Base-by-base conservation (phyloP, 2,888 invertebrate genomes). In the Lithosia quadra region DNA sequence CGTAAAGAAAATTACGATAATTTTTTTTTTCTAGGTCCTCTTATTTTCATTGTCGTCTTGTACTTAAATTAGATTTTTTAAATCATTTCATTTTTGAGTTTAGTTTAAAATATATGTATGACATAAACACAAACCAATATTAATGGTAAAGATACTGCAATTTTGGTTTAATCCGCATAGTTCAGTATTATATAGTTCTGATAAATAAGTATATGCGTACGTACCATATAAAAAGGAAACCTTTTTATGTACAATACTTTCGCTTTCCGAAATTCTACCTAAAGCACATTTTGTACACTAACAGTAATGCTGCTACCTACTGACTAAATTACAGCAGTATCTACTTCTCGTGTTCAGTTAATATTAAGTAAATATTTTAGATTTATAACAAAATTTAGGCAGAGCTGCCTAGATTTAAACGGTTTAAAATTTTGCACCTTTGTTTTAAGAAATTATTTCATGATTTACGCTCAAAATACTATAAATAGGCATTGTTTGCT, bases 381-480 rank as follows among this genome's bases (percentile, higher is more conserved):
- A 0, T 7, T 15, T 43, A 43, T 43, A 49, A n/a, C n/a, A 49
- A n/a, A 18, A n/a, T n/a, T 9, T 49, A 49, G n/a, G 49, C 49
- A n/a, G 7, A 0, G 0, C 2, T 9, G n/a, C n/a, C 49, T 49
- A 18, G 43, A 18, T 13, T 5, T 59, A 21, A 8, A 3, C 13
- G 34, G 21, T 36, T 10, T 18, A 39, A 18, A 60, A 58, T 24
- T 60, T 5, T 39, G 24, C 60, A 60, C 39, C 3, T 60, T 22
- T 21, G 15, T 18, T 24, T 3, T 15, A 22, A 60, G 21, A 56
- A 22, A 63, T 64, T 43, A 9, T n/a, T 69, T 75, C 69, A 64
- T 72, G 65, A 68, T 72, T 67, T 63, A 24, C 69, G 63, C 69
- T 75, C 69, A 68, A 75, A 75, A 69, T 71, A 67, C 33, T 68